Conservation (phyloP, 2,113 vertebrate genomes). For the Tetraodon nigroviridis region DNA sequence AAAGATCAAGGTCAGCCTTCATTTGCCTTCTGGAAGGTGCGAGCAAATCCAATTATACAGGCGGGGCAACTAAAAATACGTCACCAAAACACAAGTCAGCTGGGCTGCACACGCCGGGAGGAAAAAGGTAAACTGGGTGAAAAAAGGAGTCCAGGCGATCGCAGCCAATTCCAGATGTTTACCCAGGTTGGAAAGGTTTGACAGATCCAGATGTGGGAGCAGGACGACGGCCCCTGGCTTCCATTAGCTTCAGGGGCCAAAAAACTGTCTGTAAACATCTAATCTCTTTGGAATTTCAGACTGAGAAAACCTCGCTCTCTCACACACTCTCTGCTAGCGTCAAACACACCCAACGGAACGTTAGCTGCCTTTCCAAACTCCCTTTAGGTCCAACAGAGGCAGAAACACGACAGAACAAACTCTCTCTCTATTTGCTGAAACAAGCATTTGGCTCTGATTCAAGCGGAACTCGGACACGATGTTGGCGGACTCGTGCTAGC, state of each 20-base stretch:
- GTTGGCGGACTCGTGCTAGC: constrained; percentile 20
- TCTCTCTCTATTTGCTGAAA: too few species aligned
- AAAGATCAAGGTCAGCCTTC: constrained; percentile 65
- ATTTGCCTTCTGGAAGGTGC: constrained; percentile 61
- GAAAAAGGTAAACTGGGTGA: too few species aligned
- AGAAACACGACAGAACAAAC: too few species aligned
- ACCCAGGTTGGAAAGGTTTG: constrained; percentile 11
- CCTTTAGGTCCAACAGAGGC: too few species aligned
- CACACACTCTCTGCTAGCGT: too few species aligned
- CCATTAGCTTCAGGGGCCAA: constrained; percentile 73
- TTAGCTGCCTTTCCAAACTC: too few species aligned
- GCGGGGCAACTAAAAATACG: constrained; percentile 13
- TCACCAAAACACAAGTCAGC: neutral
- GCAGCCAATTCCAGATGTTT: neutral
- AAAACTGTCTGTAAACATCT: too few species aligned
- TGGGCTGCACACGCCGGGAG: neutral
- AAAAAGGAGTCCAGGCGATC: too few species aligned
- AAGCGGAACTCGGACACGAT: neutral
- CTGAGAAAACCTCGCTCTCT: neutral
- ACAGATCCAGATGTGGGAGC: constrained; percentile 11
- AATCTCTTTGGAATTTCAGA: constrained; percentile 30
- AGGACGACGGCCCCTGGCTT: constrained; percentile 57
- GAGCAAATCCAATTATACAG: constrained; percentile 72
- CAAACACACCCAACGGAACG: too few species aligned
- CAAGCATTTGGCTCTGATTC: too few species aligned